These are phyloP conservation scores for Salmo trutta DNA, from an alignment of 2,797 vertebrate species.

Conservation along the genomic window DNA sequence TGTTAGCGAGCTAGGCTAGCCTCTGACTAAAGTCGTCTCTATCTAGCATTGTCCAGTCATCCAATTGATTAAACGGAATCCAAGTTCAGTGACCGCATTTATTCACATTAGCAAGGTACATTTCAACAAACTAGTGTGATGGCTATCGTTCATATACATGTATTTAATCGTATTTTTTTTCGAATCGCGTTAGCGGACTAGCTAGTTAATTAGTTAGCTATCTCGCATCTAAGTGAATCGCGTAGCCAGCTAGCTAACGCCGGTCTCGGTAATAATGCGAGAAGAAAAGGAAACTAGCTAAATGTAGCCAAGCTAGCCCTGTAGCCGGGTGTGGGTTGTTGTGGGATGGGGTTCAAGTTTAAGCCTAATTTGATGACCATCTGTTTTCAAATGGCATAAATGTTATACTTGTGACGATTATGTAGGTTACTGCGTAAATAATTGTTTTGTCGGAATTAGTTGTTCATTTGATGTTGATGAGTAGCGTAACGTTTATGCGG, in stretches of 20 bases:
- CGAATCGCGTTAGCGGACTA: neutral
- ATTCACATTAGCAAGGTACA: neutral
- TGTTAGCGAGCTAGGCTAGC: neutral
- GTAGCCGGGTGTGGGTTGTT: neutral
- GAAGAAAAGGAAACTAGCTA: neutral
- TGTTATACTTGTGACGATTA: neutral
- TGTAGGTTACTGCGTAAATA: neutral
- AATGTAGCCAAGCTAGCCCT: neutral
- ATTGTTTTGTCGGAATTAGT: neutral
- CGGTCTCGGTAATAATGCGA: neutral
- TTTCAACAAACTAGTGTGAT: too few species aligned
- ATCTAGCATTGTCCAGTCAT: constrained; percentile 31
- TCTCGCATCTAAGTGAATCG: neutral
- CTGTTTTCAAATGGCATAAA: neutral
- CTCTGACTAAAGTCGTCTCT: neutral
- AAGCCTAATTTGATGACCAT: neutral
- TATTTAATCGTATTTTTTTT: too few species aligned
- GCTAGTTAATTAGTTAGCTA: constrained; percentile 2
- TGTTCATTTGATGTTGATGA: neutral
- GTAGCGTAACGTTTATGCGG: neutral
- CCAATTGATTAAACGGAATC: constrained; percentile 6
- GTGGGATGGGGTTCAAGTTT: neutral
- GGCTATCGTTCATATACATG: too few species aligned
- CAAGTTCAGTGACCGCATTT: neutral
- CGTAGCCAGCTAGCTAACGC: neutral